Conservation (phyloP, 2,797 vertebrate genomes). For the Gastrophryne carolinensis region DNA sequence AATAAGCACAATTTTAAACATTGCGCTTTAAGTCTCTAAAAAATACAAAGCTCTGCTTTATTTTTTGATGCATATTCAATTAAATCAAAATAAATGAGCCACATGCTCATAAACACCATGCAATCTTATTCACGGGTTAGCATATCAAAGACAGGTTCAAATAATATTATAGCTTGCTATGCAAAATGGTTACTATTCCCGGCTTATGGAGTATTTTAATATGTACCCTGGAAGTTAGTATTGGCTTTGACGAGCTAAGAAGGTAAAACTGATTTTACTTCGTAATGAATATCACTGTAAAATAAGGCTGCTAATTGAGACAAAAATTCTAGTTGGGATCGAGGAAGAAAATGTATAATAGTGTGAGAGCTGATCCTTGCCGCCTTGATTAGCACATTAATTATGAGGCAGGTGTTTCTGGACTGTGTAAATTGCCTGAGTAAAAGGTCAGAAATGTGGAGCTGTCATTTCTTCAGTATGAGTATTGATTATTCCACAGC, state of each 20-base stretch:
- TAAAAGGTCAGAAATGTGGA: slow-evolving; percentile 71
- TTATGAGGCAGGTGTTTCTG: slow-evolving; percentile 72
- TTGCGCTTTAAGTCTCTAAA: not conserved
- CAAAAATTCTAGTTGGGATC: slow-evolving; percentile 53
- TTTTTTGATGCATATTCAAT: slow-evolving; percentile 21
- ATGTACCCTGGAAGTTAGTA: slow-evolving; percentile 47
- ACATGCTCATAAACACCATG: slow-evolving; percentile 22
- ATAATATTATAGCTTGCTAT: slow-evolving; percentile 20
- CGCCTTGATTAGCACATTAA: slow-evolving; percentile 74
- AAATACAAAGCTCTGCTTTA: not conserved
- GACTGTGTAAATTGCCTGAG: slow-evolving; percentile 66
- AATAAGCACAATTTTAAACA: slow-evolving; percentile 26
- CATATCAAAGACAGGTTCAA: slow-evolving; percentile 21
- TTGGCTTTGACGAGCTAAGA: slow-evolving; percentile 65
- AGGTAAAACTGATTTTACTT: slow-evolving; percentile 72
- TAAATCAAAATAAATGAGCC: slow-evolving; percentile 18
- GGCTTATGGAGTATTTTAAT: slow-evolving; percentile 27
- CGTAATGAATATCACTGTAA: slow-evolving; percentile 68
- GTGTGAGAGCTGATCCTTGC: slow-evolving; percentile 55
- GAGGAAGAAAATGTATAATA: slow-evolving; percentile 43
- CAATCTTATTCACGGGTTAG: slow-evolving; percentile 17
- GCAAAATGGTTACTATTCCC: slow-evolving; percentile 23
- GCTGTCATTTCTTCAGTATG: slow-evolving; percentile 61
- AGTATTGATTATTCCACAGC: slow-evolving; percentile 64
- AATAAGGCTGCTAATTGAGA: slow-evolving; percentile 68